A percentile compares a stretch with the other conserved stretches of the same genome.
These are phyloP conservation scores for Diplazon laetatorius DNA, from an alignment of 2,888 invertebrate species.

Conservation along the genomic window DNA sequence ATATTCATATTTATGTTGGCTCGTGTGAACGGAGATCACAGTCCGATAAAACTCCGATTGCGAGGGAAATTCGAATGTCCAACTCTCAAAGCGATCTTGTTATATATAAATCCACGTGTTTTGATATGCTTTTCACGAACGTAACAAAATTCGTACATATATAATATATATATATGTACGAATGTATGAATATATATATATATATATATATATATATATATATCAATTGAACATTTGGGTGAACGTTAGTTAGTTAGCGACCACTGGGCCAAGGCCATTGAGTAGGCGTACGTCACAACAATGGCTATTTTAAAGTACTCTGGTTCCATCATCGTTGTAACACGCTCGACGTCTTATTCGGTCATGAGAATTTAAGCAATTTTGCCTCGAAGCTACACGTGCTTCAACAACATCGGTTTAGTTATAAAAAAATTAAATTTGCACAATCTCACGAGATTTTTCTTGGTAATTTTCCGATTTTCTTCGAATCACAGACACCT, in stretches of 20 bases:
- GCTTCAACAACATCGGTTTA: background rate
- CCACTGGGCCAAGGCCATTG: conserved; percentile 70
- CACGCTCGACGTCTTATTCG: conserved; percentile 55
- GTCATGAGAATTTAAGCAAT: conserved; percentile 39
- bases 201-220: conserved; percentile 9
- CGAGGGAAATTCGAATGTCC: background rate
- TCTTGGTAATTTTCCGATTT: no score
- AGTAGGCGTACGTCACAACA: conserved; percentile 63
- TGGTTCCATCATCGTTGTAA: conserved; percentile 40
- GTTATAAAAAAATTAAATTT: background rate
- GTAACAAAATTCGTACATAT: conserved; percentile 22
- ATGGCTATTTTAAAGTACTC: conserved; percentile 71
- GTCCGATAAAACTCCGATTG: no score
- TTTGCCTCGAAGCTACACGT: conserved; percentile 4
- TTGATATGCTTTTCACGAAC: conserved; percentile 24
- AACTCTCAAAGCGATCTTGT: background rate
- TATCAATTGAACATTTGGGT: conserved; percentile 26
- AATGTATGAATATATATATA: no score
- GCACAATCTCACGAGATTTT: no score
- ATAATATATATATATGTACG: no score
- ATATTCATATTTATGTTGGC: no score
- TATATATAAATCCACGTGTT: background rate
- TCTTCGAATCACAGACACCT: no score
- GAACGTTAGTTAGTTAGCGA: conserved; percentile 35
- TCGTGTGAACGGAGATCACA: no score